Evolutionary conservation across 2,113 vertebrate species (phyloP).

Genomic region (Orientallactaga bullata): DNA sequence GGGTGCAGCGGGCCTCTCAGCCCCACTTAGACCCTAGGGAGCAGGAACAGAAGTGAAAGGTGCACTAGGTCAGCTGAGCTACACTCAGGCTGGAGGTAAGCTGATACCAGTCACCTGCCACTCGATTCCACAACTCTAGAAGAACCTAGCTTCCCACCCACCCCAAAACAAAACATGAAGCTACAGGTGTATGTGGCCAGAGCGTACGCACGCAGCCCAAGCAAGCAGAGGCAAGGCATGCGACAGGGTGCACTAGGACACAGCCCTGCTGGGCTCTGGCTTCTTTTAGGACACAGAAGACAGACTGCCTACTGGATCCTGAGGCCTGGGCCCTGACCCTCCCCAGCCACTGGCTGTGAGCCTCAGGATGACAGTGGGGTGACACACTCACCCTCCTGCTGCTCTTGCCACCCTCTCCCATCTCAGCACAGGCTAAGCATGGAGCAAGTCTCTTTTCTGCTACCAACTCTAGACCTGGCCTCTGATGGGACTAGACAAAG

Average conservation of each 20-base stretch:
- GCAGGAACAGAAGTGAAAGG: background rate
- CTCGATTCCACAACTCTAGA: background rate
- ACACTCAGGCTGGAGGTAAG: conserved; percentile 35
- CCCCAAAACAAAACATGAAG: background rate
- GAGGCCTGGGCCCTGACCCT: background rate
- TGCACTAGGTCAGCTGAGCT: background rate
- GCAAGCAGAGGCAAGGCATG: conserved; percentile 81
- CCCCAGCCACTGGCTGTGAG: background rate
- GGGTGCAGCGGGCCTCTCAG: background rate
- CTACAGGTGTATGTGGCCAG: conserved; percentile 29
- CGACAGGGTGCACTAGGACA: background rate
- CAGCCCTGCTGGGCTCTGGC: background rate
- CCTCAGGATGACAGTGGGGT: background rate
- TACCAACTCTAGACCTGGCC: background rate
- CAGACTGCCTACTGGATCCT: background rate
- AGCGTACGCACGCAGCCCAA: conserved; percentile 49
- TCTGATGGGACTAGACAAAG: background rate
- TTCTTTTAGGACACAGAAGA: background rate
- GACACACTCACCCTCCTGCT: background rate
- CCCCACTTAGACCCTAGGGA: background rate
- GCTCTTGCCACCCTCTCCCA: background rate
- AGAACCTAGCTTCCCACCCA: background rate
- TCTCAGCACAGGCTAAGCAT: background rate
- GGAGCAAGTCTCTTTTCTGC: background rate
- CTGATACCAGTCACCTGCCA: background rate